Conservation (phyloP, 2,113 vertebrate species). For the Oncorhynchus kisutch region DNA sequence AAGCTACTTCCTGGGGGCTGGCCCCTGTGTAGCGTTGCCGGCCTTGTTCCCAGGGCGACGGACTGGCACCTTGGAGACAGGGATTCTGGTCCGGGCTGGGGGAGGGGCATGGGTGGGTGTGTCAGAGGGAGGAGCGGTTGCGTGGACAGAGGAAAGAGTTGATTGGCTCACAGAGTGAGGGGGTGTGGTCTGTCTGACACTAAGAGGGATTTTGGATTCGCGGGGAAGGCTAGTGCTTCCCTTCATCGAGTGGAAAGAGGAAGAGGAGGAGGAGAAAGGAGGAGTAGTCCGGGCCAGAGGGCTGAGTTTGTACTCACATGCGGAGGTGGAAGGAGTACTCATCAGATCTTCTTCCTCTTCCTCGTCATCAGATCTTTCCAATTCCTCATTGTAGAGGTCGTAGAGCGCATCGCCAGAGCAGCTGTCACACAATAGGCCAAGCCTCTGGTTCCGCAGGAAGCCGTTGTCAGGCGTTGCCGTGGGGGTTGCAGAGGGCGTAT, state of each 20-base stretch:
- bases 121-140: constrained; percentile 68
- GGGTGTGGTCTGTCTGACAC: constrained; percentile 79
- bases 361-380: constrained; percentile 55
- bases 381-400: constrained; percentile 74
- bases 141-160: constrained; percentile 74
- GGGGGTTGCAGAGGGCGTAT: constrained; percentile 87
- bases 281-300: constrained; percentile 69
- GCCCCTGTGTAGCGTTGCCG: constrained; percentile 70
- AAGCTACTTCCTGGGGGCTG: constrained; percentile 82
- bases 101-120: constrained; percentile 79
- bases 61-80: constrained; percentile 93
- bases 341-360: constrained; percentile 72
- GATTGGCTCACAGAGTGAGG: constrained; percentile 83
- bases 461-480: constrained; percentile 85
- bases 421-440: constrained; percentile 81
- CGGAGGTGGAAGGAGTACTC: constrained; percentile 71
- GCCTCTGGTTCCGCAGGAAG: constrained; percentile 69
- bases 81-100: constrained; percentile 92
- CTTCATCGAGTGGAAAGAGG: constrained; percentile 82
- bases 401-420: constrained; percentile 91
- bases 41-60: constrained; percentile 85
- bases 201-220: constrained; percentile 92
- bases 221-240: constrained; percentile 85
- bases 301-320: constrained; percentile 79
- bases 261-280: constrained; percentile 62